phyloP scores from a whole-genome alignment of 2,888 invertebrate genomes.

The Thymelicus acteon region DNA sequence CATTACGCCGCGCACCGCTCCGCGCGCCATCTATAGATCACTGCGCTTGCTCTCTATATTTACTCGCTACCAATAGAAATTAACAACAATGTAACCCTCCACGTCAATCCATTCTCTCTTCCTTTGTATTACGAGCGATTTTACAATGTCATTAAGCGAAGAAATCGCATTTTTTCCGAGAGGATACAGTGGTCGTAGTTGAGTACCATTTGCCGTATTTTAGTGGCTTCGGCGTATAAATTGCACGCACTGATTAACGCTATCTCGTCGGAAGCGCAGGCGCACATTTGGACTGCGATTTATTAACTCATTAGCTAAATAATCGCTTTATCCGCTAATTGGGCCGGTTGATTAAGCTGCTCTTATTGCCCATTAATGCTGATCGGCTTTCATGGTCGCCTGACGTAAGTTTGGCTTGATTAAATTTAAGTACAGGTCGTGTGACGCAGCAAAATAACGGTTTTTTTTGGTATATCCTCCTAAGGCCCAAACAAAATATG shows the following conservation, averaged over 20 bases:
- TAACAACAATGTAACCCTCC: constrained; percentile 50
- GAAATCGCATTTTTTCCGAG: constrained; percentile 52
- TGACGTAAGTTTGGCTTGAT: constrained; percentile 18
- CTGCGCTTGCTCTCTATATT: constrained; percentile 73
- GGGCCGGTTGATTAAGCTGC: constrained; percentile 61
- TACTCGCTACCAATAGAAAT: constrained; percentile 68
- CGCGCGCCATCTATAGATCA: constrained; percentile 74
- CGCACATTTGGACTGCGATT: constrained; percentile 64
- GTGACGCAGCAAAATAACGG: constrained; percentile 13
- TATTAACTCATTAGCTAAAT: constrained; percentile 80
- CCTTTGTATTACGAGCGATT: constrained; percentile 38
- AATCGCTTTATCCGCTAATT: constrained; percentile 68
- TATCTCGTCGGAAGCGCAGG: constrained; percentile 65
- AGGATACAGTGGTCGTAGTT: constrained; percentile 54
- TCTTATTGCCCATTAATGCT: constrained; percentile 28
- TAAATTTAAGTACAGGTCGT: constrained; percentile 11
- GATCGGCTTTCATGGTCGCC: constrained; percentile 43
- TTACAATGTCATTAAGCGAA: constrained; percentile 42
- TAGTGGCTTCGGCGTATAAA: constrained; percentile 66
- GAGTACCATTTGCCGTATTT: constrained; percentile 66
- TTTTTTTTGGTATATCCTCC: no score
- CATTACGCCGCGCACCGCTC: constrained; percentile 62
- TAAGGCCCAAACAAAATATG: no score
- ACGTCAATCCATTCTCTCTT: constrained; percentile 46
- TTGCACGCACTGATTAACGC: constrained; percentile 69